Evolutionary conservation across 2,888 invertebrate genomes (phyloP).

Genomic region (Eurytoma adleriae): DNA sequence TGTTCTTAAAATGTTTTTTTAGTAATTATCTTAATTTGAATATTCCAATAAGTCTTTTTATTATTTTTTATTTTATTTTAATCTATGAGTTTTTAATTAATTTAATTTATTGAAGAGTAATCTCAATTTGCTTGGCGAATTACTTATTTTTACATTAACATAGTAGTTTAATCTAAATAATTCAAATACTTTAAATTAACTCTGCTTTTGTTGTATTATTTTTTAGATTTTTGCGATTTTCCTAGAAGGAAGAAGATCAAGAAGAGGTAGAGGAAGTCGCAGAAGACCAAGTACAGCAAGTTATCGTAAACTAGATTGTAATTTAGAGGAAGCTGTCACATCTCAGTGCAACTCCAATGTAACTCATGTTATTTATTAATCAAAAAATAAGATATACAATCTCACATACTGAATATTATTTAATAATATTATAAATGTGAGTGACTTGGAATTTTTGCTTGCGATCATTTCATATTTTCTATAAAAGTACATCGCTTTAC

Average conservation of each 20-base stretch:
- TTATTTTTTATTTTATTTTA: too few relatives aligned
- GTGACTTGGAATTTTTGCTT: background rate
- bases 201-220: background rate
- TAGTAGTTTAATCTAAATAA: background rate
- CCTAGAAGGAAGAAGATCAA: conserved; percentile 79
- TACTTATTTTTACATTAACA: too few relatives aligned
- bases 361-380: conserved; percentile 79
- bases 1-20: too few relatives aligned
- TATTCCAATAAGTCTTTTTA: too few relatives aligned
- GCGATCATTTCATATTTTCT: background rate
- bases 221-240: conserved; percentile 81
- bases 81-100: too few relatives aligned
- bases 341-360: conserved; percentile 79
- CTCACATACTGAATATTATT: conserved; percentile 15
- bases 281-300: conserved; percentile 81
- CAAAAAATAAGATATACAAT: background rate
- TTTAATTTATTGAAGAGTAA: too few relatives aligned
- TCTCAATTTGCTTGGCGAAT: too few relatives aligned
- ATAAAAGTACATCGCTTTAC: too few relatives aligned
- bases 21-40: too few relatives aligned
- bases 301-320: conserved; percentile 82
- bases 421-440: conserved; percentile 24
- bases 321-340: conserved; percentile 83
- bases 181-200: background rate
- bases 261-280: conserved; percentile 71